Evolutionary conservation across 2,888 invertebrate species (phyloP), one percentile per base, ranked within the genome.

Genomic region (Mongoloraphidia duomilia): DNA sequence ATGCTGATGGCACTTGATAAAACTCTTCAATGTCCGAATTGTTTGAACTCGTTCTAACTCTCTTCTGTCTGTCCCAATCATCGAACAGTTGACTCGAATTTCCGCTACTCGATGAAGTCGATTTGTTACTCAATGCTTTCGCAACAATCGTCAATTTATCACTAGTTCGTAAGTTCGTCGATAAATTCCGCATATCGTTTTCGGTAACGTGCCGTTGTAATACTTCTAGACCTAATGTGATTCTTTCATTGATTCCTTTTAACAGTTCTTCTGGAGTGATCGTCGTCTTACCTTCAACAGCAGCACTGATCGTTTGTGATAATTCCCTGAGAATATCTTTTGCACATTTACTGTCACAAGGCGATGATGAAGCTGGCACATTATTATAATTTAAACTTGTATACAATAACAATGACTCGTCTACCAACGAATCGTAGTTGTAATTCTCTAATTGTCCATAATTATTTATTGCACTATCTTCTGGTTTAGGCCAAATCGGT

Each of bases 311-410:
- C 33, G 63, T 64, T 50, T 63, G 60, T 42, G 68, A 59, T 9
- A 70, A 58, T 44, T 69, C 69, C 37, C 65, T 53, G 40, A 70
- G 58, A n/a, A 70, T 54, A 46, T 68, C 67, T 48, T 62, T 64
- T 10, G 68, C 58, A 2, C 67, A 64, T 13, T 41, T 40, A 17
- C 17, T 42, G n/a, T 42, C 47, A 45, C 51, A 47, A 26, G 47
- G 49, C 33, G 53, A 54, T 37, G 59, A 57, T 37, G 52, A 34
- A 35, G 50, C 49, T 9, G 51, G 37, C 34, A 54, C 52, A 9
- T 60, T 61, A 46, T 56, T 52, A 50, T 61, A 59, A 54, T 59
- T 64, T 34, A 65, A 56, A 50, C 64, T 66, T 11, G 67, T 66
- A 54, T 66, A 68, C 11, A 66, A 57, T 10, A 69, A 51, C 12